Evolutionary conservation across 1,140 invertebrate species (phyloP).

Genomic region (Zaprionus gabonicus): DNA sequence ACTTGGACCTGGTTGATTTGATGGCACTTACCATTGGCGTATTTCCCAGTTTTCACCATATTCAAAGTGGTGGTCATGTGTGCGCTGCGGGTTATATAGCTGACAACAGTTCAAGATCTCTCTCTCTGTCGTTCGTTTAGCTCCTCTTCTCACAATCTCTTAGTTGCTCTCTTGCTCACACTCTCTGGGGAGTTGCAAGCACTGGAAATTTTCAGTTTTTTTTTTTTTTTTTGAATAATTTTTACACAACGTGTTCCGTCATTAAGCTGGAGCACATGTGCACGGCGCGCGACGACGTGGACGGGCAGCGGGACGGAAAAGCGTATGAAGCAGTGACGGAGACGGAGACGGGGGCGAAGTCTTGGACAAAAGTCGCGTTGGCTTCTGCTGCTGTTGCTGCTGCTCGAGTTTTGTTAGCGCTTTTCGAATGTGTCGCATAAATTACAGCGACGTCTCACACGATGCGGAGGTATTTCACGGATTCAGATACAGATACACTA

Average conservation of each 20-base stretch:
- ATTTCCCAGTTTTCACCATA: slow-evolving; percentile 77
- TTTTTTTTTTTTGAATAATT: slow-evolving; percentile 26
- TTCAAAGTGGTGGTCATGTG: slow-evolving; percentile 76
- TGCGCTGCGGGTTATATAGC: slow-evolving; percentile 56
- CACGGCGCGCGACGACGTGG: slow-evolving; percentile 8
- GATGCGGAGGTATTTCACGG: slow-evolving; percentile 29
- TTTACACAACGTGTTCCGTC: slow-evolving; percentile 69
- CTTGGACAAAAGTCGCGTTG: slow-evolving; percentile 30
- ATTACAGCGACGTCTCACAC: slow-evolving; percentile 28
- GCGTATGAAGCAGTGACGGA: too few relatives aligned
- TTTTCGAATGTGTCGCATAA: slow-evolving; percentile 29
- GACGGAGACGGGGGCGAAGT: slow-evolving; percentile 2
- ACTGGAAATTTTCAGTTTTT: slow-evolving; percentile 51
- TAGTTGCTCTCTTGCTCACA: slow-evolving; percentile 7
- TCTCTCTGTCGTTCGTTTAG: neutral
- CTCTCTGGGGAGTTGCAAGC: slow-evolving; percentile 21
- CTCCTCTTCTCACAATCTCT: neutral
- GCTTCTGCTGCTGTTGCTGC: slow-evolving; percentile 8
- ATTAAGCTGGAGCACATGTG: slow-evolving; percentile 69
- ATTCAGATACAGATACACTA: slow-evolving; percentile 20
- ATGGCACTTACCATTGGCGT: slow-evolving; percentile 69
- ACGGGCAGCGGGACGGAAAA: neutral
- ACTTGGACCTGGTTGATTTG: neutral
- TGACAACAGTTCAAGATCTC: slow-evolving; percentile 8
- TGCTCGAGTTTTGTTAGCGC: slow-evolving; percentile 22